Conservation (phyloP, 2,797 vertebrate genomes). For the Urosaurus nigricauda region DNA sequence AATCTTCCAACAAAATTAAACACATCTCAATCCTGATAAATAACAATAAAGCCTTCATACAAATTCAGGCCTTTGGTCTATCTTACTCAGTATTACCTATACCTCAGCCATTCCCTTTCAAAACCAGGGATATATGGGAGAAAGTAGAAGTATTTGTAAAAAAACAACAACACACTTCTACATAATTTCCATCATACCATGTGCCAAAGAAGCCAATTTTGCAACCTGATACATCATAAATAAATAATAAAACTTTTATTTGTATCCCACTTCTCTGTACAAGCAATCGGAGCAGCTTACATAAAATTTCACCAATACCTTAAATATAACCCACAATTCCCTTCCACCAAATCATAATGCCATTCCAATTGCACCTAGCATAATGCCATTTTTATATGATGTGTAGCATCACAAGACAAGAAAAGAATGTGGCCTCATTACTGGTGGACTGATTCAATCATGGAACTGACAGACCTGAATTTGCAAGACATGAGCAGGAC, state of each 20-base stretch:
- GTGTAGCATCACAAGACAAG: constrained; percentile 55
- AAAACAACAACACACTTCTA: constrained; percentile 72
- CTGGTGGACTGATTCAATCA: too few relatives aligned
- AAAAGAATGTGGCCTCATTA: not conserved
- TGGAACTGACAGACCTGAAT: too few relatives aligned
- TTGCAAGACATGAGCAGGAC: too few relatives aligned
- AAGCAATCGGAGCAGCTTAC: too few relatives aligned
- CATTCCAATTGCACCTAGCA: constrained; percentile 64
- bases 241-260: too few relatives aligned
- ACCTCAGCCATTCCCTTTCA: not conserved
- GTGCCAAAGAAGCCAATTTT: constrained; percentile 73
- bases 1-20: not conserved
- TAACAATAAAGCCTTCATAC: not conserved
- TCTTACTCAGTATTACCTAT: not conserved
- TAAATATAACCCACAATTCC: too few relatives aligned
- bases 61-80: not conserved
- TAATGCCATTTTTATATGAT: constrained; percentile 71
- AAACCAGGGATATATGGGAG: not conserved
- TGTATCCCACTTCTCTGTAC: too few relatives aligned
- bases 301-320: too few relatives aligned
- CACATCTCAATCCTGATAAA: not conserved
- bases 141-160: constrained; percentile 39
- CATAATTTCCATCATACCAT: constrained; percentile 74
- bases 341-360: constrained; percentile 57
- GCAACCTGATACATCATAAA: constrained; percentile 62